Conservation (phyloP, 2,113 vertebrate species). For the Toxotes chatareus region DNA sequence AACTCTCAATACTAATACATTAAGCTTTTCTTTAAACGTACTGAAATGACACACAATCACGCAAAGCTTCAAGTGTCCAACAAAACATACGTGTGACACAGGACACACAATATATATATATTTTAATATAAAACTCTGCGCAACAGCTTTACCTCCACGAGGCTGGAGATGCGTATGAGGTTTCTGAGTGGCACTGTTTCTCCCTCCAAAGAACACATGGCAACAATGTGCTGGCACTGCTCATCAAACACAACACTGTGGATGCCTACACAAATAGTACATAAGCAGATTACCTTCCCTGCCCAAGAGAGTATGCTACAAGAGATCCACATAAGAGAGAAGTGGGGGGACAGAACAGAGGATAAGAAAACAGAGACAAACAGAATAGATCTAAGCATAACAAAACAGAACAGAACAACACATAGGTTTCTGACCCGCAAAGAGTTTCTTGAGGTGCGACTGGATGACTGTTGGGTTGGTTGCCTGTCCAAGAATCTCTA, state of each 20-base stretch:
- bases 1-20: neutral
- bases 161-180: slow-evolving; percentile 89
- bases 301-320: neutral
- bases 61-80: neutral
- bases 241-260: slow-evolving; percentile 94
- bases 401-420: neutral
- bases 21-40: neutral
- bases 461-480: slow-evolving; percentile 94
- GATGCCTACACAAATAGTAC: slow-evolving; percentile 86
- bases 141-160: slow-evolving; percentile 90
- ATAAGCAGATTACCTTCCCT: neutral
- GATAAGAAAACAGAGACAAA: neutral
- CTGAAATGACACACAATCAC: neutral
- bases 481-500: slow-evolving; percentile 97
- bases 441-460: slow-evolving; percentile 97
- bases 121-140: neutral
- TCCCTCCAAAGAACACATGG: slow-evolving; percentile 96
- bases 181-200: slow-evolving; percentile 93
- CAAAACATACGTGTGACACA: neutral
- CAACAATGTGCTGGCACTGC: slow-evolving; percentile 89
- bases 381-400: neutral
- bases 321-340: neutral
- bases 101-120: neutral
- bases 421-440: slow-evolving; percentile 88
- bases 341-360: neutral